phyloP scores from a whole-genome alignment of 2,797 vertebrate species.

The Eulemur rubriventer region DNA sequence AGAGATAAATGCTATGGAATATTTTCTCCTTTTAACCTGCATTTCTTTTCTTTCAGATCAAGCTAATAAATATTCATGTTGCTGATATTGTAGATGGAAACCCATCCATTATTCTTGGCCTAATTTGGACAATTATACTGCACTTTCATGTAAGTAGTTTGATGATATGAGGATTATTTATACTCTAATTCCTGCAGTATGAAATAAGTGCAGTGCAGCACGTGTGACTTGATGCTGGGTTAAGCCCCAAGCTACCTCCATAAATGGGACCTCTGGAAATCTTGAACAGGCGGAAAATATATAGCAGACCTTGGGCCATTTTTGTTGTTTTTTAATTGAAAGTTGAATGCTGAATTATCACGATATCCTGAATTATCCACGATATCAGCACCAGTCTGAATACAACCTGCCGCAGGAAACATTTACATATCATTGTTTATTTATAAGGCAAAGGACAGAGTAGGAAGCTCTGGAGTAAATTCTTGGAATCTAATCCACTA shows the following conservation, averaged over 20 bases:
- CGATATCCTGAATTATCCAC: neutral
- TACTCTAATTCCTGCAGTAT: neutral
- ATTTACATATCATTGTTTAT: neutral
- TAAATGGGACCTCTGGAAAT: conserved; percentile 25
- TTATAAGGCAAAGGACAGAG: neutral
- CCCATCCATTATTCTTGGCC: conserved; percentile 96
- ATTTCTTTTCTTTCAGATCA: conserved; percentile 89
- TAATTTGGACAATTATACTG: conserved; percentile 97
- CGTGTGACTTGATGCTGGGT: neutral
- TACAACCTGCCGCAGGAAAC: neutral
- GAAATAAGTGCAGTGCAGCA: neutral
- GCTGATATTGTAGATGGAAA: conserved; percentile 96
- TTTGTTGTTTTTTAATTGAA: neutral
- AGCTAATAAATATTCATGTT: conserved; percentile 98
- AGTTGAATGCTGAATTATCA: neutral
- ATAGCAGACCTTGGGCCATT: neutral
- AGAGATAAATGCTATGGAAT: conserved; percentile 50
- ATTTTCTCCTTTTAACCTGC: conserved; percentile 73
- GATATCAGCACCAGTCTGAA: neutral
- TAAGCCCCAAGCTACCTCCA: conserved; percentile 15
- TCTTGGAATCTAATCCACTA: neutral
- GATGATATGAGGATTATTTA: neutral
- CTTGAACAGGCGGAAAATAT: neutral
- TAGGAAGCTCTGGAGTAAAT: neutral
- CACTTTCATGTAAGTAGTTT: conserved; percentile 95